These are phyloP conservation scores for Globicephala melas DNA, from an alignment of 2,113 vertebrate genomes.

Conservation along the genomic window DNA sequence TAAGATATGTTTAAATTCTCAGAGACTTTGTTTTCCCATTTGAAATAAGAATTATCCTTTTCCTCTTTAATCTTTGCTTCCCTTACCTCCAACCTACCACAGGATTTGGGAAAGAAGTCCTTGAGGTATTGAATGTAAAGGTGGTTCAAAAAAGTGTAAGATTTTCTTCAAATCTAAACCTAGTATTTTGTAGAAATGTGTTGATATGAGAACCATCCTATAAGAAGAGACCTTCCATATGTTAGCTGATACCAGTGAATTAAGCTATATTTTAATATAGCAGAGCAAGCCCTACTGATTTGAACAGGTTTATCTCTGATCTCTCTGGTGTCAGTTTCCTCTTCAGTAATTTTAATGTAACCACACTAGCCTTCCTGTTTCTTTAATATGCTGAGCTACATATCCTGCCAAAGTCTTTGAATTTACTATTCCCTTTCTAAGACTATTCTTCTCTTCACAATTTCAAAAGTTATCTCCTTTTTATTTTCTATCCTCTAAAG, in stretches of 20 bases:
- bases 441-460: not conserved
- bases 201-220: not conserved
- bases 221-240: not conserved
- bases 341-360: not conserved
- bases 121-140: not conserved
- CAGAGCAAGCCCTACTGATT: fast-evolving
- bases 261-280: not conserved
- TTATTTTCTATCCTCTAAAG: not conserved
- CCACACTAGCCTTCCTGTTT: not conserved
- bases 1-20: not conserved
- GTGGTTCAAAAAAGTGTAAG: not conserved
- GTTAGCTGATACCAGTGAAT: not conserved
- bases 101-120: not conserved
- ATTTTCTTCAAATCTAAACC: not conserved
- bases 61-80: not conserved
- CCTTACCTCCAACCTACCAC: not conserved
- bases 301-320: not conserved
- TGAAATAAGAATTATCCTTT: not conserved
- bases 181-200: not conserved
- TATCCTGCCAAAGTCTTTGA: not conserved
- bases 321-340: not conserved
- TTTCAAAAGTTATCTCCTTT: not conserved
- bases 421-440: not conserved
- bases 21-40: not conserved
- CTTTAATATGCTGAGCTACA: not conserved